phyloP scores from a whole-genome alignment of 2,113 vertebrate species.

The Prochilodus magdalenae region DNA sequence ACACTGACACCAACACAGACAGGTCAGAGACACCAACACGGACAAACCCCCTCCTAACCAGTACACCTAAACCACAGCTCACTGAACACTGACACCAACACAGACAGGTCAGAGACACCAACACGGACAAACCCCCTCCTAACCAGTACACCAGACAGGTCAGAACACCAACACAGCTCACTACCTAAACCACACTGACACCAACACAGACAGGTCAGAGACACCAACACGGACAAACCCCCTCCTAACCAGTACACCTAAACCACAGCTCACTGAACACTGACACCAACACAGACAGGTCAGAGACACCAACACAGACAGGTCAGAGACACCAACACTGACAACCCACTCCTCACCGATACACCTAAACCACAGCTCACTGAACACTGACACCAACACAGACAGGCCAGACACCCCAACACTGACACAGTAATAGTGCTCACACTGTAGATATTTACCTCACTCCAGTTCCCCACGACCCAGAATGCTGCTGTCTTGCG shows the following conservation, averaged over 20 bases:
- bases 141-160: too few species aligned
- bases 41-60: slow-evolving; percentile 83
- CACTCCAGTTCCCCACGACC: slow-evolving; percentile 91
- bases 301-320: too few species aligned
- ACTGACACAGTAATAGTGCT: not conserved
- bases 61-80: slow-evolving; percentile 89
- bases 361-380: too few species aligned
- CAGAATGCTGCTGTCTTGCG: slow-evolving; percentile 69
- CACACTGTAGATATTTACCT: slow-evolving; percentile 73
- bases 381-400: too few species aligned
- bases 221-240: not conserved
- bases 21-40: not conserved
- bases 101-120: not conserved
- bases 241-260: too few species aligned
- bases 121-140: slow-evolving; percentile 61
- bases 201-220: not conserved
- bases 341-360: too few species aligned
- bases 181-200: slow-evolving; percentile 90
- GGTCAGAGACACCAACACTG: too few species aligned
- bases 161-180: slow-evolving; percentile 90
- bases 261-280: too few species aligned
- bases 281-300: too few species aligned
- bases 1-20: slow-evolving; percentile 77
- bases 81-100: slow-evolving; percentile 86
- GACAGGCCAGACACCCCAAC: not conserved